These are phyloP conservation scores for Trichomalopsis sarcophagae DNA, from an alignment of 1,140 invertebrate genomes.

Conservation along the genomic window DNA sequence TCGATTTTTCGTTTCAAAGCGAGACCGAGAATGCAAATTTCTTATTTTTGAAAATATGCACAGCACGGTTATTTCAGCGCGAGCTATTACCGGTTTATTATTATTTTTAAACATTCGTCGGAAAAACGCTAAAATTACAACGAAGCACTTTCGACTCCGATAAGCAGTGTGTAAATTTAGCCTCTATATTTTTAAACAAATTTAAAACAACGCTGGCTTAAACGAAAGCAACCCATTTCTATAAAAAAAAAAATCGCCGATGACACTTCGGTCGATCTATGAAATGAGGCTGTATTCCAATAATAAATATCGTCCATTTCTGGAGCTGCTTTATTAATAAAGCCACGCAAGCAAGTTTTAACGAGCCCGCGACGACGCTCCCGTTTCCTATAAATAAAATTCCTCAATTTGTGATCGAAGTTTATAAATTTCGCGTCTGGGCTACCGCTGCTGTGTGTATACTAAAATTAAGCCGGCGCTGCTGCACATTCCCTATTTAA, in stretches of 20 bases:
- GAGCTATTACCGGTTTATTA: too few relatives aligned
- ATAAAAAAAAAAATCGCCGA: neutral
- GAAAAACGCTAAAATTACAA: too few relatives aligned
- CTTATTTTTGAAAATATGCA: too few relatives aligned
- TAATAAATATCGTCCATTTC: neutral
- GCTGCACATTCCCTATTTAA: neutral
- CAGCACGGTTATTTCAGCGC: too few relatives aligned
- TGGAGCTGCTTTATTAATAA: neutral
- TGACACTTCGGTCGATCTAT: neutral
- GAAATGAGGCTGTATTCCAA: neutral
- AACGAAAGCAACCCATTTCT: neutral
- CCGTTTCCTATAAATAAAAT: neutral
- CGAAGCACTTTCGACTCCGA: neutral
- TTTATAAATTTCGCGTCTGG: neutral
- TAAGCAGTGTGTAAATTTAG: neutral
- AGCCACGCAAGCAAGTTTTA: neutral
- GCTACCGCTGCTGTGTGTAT: neutral
- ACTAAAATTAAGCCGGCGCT: neutral
- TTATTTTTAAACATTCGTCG: too few relatives aligned
- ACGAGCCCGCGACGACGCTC: neutral
- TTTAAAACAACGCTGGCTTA: neutral
- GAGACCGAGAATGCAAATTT: too few relatives aligned
- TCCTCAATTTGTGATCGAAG: neutral
- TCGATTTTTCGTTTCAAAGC: too few relatives aligned
- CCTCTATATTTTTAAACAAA: neutral